Conservation (phyloP, 2,113 vertebrate genomes). For the Rattus rattus region DNA sequence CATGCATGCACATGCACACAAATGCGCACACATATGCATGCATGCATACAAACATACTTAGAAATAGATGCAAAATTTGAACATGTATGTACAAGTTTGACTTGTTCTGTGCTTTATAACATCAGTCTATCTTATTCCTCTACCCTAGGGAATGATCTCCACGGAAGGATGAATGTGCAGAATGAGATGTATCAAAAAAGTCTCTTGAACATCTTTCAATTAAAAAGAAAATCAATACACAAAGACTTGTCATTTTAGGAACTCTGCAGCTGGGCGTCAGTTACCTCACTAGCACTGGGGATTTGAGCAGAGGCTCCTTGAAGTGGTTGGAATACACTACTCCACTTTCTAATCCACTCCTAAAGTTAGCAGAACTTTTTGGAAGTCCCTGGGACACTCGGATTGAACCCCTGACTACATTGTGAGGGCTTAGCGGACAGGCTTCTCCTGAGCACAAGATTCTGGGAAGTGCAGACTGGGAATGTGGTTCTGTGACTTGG, state of each 20-base stretch:
- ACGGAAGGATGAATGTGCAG: background rate
- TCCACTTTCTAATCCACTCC: background rate
- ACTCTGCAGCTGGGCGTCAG: background rate
- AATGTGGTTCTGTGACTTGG: background rate
- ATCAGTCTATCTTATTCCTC: background rate
- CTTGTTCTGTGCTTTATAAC: background rate
- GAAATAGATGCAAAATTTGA: background rate
- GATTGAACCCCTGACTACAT: background rate
- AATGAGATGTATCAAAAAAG: background rate
- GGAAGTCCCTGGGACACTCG: background rate
- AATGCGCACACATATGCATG: background rate
- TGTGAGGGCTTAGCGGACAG: background rate
- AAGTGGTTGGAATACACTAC: background rate
- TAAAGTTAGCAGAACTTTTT: background rate
- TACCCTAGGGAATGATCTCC: background rate
- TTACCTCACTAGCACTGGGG: background rate
- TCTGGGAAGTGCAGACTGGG: no score
- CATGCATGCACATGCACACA: background rate
- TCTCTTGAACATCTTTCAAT: background rate
- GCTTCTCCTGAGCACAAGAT: background rate
- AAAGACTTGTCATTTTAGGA: background rate
- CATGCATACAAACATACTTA: background rate
- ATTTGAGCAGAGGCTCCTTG: background rate
- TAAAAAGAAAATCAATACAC: background rate
- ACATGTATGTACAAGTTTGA: background rate